Evolutionary conservation across 2,888 invertebrate species (phyloP).

Genomic region (Athalia rosae): DNA sequence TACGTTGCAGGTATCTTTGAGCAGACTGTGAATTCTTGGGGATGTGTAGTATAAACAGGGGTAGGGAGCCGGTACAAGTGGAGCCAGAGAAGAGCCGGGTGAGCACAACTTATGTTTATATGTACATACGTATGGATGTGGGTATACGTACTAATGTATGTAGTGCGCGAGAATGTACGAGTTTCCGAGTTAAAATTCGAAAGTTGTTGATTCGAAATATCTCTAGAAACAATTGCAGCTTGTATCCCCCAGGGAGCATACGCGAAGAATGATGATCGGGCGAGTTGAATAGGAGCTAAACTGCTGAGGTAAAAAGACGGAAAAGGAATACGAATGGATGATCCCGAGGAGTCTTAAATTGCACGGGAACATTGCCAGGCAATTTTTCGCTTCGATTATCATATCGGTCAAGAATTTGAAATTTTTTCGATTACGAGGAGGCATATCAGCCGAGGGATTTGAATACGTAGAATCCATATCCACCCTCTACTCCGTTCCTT

Average conservation of each 20-base stretch:
- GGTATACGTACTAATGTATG: background rate
- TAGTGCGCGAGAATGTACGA: background rate
- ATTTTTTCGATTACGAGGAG: slow-evolving; percentile 3
- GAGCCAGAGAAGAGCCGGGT: background rate
- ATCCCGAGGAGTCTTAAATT: slow-evolving; percentile 28
- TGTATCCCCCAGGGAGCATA: too few relatives aligned
- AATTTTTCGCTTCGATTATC: slow-evolving; percentile 32
- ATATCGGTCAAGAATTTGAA: slow-evolving; percentile 37
- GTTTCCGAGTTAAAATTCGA: slow-evolving; percentile 5
- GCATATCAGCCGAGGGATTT: background rate
- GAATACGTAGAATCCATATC: background rate
- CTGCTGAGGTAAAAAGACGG: background rate
- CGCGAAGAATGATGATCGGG: background rate
- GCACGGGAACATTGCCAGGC: slow-evolving; percentile 14
- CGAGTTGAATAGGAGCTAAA: background rate
- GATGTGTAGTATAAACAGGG: background rate
- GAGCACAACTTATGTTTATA: background rate
- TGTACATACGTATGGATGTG: slow-evolving; percentile 12
- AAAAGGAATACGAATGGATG: background rate
- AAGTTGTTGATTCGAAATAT: background rate
- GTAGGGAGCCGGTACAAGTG: background rate
- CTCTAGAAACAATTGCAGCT: too few relatives aligned
- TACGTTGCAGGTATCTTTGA: slow-evolving; percentile 4
- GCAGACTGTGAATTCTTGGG: background rate
- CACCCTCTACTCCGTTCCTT: background rate